phyloP scores from a whole-genome alignment of 2,797 vertebrate species.

The Dromococcyx pavoninus region DNA sequence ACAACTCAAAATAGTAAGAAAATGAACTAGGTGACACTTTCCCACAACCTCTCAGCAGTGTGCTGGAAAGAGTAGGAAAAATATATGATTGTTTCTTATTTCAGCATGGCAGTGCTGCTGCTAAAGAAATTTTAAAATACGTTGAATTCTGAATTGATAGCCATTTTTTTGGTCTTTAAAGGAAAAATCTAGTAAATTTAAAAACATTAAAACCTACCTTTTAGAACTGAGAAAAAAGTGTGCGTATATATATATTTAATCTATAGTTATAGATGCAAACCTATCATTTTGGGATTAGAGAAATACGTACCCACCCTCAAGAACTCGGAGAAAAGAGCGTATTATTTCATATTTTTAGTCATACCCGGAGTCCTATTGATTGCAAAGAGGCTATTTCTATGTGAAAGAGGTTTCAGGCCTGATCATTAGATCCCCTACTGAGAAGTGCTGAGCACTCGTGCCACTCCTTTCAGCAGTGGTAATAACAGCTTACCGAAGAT shows the following conservation, averaged over 20 bases:
- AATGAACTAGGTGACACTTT: not conserved
- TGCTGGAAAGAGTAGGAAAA: not conserved
- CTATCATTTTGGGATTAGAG: not conserved
- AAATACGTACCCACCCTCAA: not conserved
- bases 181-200: not conserved
- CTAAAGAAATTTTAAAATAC: not conserved
- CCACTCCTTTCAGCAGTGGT: not conserved
- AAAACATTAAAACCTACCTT: not conserved
- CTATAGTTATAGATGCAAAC: not conserved
- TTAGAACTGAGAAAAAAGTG: not conserved
- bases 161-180: not conserved
- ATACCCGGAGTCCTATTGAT: not conserved
- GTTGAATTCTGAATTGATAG: not conserved
- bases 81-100: not conserved
- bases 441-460: not conserved
- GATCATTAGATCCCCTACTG: fast-evolving
- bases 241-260: not conserved
- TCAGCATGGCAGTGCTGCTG: not conserved
- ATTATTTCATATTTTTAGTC: not conserved
- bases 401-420: not conserved
- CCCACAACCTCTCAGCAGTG: not conserved
- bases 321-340: not conserved
- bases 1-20: not conserved
- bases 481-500: not conserved
- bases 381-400: not conserved